Evolutionary conservation across 2,113 vertebrate genomes (phyloP).

Genomic region (Australoheros scitulus): DNA sequence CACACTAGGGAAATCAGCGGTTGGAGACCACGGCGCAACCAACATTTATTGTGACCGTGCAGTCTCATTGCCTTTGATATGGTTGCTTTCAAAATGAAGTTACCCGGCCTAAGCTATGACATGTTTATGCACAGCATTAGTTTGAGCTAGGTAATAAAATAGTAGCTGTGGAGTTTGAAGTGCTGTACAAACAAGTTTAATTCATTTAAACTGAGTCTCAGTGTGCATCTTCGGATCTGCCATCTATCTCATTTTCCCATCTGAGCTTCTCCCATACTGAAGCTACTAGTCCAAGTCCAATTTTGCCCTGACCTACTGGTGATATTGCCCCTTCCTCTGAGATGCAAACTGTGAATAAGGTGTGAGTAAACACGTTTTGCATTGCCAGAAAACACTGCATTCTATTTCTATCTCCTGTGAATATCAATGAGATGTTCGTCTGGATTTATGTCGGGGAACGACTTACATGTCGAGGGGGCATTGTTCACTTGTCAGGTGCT

Average conservation of each 20-base stretch:
- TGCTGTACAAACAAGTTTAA: not conserved
- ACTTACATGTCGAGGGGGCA: constrained; percentile 23
- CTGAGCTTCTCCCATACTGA: not conserved
- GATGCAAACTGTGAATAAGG: constrained; percentile 49
- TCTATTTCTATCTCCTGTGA: constrained; percentile 51
- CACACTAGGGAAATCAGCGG: not conserved
- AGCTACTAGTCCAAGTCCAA: not conserved
- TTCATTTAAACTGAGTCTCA: not conserved
- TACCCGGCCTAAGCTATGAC: not conserved
- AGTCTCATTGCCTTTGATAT: not conserved
- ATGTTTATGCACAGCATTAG: not conserved
- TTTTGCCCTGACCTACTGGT: constrained; percentile 19
- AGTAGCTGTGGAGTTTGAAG: not conserved
- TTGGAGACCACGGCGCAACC: not conserved
- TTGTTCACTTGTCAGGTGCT: constrained; percentile 51
- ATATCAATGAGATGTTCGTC: constrained; percentile 53
- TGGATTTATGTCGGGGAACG: constrained; percentile 22
- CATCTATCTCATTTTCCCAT: not conserved
- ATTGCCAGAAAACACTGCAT: constrained; percentile 40
- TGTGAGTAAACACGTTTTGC: constrained; percentile 54
- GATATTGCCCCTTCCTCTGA: constrained; percentile 26
- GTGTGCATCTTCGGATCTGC: not conserved
- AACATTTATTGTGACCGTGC: not conserved
- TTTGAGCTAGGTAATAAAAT: not conserved
- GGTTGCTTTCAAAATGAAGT: not conserved